A percentile compares a stretch with the other conserved stretches of the same genome.
phyloP scores from a whole-genome alignment of 1,140 invertebrate genomes.

The Drosophila orena region DNA sequence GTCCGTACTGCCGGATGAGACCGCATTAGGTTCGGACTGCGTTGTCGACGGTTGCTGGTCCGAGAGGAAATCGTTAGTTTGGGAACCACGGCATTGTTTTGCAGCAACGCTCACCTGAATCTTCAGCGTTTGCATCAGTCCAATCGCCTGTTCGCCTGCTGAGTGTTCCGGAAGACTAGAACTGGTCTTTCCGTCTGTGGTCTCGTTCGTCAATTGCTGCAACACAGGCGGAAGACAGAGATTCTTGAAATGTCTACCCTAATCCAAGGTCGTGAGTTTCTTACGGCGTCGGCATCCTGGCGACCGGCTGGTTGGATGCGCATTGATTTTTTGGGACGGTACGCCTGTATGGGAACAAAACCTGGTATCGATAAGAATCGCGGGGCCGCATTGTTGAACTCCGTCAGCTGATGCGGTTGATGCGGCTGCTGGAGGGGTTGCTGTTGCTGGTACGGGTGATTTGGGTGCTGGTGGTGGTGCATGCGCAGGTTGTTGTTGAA shows the following conservation, averaged over 20 bases:
- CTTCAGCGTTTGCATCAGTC: conserved; percentile 18
- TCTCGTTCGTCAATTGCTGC: not conserved
- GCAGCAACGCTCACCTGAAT: conserved; percentile 6
- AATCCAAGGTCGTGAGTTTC: not conserved
- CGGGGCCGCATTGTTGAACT: conserved; percentile 4
- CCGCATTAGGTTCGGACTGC: not conserved
- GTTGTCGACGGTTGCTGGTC: not conserved
- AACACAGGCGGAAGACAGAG: not conserved
- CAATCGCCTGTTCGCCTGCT: not conserved
- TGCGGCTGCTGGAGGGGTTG: conserved; percentile 8
- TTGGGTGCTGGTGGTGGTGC: not conserved
- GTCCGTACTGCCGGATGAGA: not conserved
- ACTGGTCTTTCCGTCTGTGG: not conserved
- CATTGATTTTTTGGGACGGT: conserved; percentile 47
- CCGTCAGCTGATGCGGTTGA: not conserved
- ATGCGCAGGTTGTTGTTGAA: not conserved
- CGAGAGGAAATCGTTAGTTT: too few species aligned
- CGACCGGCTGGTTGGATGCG: not conserved
- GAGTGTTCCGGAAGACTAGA: not conserved
- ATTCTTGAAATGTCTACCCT: not conserved
- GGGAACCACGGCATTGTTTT: too few species aligned
- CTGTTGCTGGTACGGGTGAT: not conserved
- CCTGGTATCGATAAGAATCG: conserved; percentile 53
- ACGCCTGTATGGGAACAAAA: conserved; percentile 71
- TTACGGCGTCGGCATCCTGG: not conserved